Conservation (phyloP, 2,797 vertebrate genomes). For the Argyrosomus regius region DNA sequence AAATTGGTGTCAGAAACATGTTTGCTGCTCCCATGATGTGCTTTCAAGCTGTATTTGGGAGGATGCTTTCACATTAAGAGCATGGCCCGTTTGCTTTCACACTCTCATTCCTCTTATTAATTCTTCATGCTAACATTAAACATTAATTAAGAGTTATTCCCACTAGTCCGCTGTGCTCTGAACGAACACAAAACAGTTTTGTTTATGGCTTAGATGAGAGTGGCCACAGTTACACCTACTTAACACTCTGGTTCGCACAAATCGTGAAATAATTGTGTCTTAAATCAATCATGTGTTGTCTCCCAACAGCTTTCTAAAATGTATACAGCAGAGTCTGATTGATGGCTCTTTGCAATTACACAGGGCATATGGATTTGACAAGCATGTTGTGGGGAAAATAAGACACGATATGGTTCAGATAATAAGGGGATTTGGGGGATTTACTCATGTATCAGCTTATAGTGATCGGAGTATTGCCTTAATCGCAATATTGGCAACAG, state of each 20-base stretch:
- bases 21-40: background rate
- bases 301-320: constrained; percentile 17
- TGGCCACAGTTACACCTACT: background rate
- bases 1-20: background rate
- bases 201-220: background rate
- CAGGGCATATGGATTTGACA: constrained; percentile 17
- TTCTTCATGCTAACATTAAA: constrained; percentile 20
- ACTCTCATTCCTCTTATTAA: background rate
- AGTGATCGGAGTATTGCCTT: constrained; percentile 33
- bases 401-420: constrained; percentile 41
- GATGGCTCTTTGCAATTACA: constrained; percentile 15
- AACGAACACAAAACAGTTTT: constrained; percentile 17
- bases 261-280: constrained; percentile 2
- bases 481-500: constrained; percentile 38
- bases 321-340: constrained; percentile 23
- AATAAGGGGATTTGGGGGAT: constrained; percentile 20
- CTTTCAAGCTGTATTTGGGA: background rate
- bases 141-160: constrained; percentile 16
- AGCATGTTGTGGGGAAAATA: constrained; percentile 11
- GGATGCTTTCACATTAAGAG: constrained; percentile 1
- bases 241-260: constrained; percentile 7
- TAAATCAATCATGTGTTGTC: background rate
- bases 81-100: background rate
- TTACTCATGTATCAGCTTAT: constrained; percentile 32
- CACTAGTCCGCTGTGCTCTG: background rate